phyloP scores from a whole-genome alignment of 2,113 vertebrate genomes.

The Trematocara marginatum region DNA sequence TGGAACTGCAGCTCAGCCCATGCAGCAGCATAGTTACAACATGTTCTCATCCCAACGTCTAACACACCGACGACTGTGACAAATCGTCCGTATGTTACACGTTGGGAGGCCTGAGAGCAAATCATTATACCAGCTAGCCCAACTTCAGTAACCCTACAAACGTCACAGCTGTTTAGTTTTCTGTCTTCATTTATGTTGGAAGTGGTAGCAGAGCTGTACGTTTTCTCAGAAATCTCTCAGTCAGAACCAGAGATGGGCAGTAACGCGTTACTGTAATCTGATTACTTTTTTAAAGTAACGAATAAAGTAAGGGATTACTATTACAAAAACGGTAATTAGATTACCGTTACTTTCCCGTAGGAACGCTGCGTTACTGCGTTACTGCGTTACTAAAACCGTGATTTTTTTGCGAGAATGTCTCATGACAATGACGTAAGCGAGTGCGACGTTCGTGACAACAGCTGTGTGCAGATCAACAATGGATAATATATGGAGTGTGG shows the following conservation, averaged over 20 bases:
- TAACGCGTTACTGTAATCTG: too few relatives aligned
- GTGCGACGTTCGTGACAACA: too few relatives aligned
- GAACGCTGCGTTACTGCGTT: too few relatives aligned
- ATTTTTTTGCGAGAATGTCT: too few relatives aligned
- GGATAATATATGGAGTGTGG: too few relatives aligned
- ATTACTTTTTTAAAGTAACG: too few relatives aligned
- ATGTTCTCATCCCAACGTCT: neutral
- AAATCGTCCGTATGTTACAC: neutral
- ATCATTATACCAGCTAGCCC: rapidly evolving
- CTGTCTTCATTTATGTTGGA: neutral
- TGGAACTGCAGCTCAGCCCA: neutral
- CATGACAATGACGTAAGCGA: too few relatives aligned
- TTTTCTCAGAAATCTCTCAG: neutral
- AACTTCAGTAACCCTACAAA: neutral
- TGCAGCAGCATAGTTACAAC: neutral
- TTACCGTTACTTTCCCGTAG: too few relatives aligned
- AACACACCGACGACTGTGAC: neutral
- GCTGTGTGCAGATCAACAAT: too few relatives aligned
- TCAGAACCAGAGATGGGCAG: neutral
- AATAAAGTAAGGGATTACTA: too few relatives aligned
- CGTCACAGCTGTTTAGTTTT: rapidly evolving
- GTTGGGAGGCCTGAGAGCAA: neutral
- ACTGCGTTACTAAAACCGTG: too few relatives aligned
- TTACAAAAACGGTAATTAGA: too few relatives aligned
- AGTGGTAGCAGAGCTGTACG: rapidly evolving